Evolutionary conservation across 1,140 invertebrate genomes (phyloP), one percentile per base, ranked within the genome.

Genomic region (Trachymyrmex cornetzi): DNA sequence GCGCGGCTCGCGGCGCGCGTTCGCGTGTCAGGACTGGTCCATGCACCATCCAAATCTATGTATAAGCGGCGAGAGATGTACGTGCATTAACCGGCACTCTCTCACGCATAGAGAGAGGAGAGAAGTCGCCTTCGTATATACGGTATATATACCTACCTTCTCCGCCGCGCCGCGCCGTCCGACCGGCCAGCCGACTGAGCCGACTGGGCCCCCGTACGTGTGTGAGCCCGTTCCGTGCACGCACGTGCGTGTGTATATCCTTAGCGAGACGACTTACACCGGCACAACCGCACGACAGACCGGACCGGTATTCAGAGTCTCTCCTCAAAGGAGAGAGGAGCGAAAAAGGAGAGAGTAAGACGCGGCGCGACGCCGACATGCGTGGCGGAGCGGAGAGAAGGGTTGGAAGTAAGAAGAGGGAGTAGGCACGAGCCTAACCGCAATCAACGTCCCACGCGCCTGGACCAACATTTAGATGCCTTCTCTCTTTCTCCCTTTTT

Each of bases 371-470:
- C 75, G 48, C 30, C 66, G 74, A 69, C 30, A 55, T 48, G 38
- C 66, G 44, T 71, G 85, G 38, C 11, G 80, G 69, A 79, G 71
- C 48, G 69, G 30, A 79, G 50, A 71, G 80, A 38, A 50, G 55
- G 67, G 12, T 38, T 38, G 48, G 48, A 38, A 22, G 38, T 48
- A 69, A 74, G 88, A 87, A 74, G 91, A 89, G 92, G 93, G 93
- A 92, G 91, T 91, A 93, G 93, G 94, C 93, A 94, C 93, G 94
- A 94, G 94, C 94, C 94, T 94, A 94, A 94, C 93, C 94, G 93
- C 93, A 94, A 92, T 88, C 93, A 93, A 90, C 93, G 87, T 93
- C 94, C 94, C 93, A 94, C 93, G 94, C 94, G 91, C 85, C 82
- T 89, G 91, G 91, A 90, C 90, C 93, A 93, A 93, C 92, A 88